A percentile compares a stretch with the other conserved stretches of the same genome.
phyloP scores from a whole-genome alignment of 2,113 vertebrate genomes.

The Anoura caudifer region DNA sequence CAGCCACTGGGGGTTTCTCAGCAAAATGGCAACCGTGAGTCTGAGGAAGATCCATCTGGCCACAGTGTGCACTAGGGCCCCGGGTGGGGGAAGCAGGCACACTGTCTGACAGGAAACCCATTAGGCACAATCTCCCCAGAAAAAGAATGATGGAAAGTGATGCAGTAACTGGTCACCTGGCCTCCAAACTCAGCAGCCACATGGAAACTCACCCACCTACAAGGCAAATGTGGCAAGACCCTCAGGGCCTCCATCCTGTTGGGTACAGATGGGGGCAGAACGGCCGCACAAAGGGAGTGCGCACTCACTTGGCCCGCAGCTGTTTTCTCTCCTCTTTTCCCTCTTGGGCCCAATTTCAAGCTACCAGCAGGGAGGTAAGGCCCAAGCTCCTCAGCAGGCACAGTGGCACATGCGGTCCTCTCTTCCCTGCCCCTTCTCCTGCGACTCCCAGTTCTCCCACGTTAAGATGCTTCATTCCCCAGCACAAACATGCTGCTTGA shows the following conservation, averaged over 20 bases:
- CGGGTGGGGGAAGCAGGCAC: not conserved
- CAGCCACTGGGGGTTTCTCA: not conserved
- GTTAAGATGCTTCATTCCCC: not conserved
- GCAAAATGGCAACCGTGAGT: too few species aligned
- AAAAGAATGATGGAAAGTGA: not conserved
- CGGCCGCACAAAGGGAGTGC: not conserved
- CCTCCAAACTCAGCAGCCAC: not conserved
- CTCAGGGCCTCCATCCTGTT: rapidly evolving
- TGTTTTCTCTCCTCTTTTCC: too few species aligned
- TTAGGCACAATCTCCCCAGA: not conserved
- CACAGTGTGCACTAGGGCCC: not conserved
- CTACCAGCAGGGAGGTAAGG: not conserved
- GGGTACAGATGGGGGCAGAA: not conserved
- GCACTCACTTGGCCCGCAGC: too few species aligned
- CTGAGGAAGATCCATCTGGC: not conserved
- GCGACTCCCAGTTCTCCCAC: not conserved
- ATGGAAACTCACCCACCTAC: not conserved
- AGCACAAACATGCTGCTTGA: not conserved
- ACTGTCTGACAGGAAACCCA: not conserved
- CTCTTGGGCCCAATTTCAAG: not conserved
- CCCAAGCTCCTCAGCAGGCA: not conserved
- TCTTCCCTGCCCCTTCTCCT: not conserved
- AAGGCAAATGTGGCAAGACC: not conserved
- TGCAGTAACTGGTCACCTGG: not conserved
- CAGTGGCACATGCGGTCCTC: rapidly evolving